Evolutionary conservation across 2,888 invertebrate species (phyloP).

Genomic region (Torymus texanus): DNA sequence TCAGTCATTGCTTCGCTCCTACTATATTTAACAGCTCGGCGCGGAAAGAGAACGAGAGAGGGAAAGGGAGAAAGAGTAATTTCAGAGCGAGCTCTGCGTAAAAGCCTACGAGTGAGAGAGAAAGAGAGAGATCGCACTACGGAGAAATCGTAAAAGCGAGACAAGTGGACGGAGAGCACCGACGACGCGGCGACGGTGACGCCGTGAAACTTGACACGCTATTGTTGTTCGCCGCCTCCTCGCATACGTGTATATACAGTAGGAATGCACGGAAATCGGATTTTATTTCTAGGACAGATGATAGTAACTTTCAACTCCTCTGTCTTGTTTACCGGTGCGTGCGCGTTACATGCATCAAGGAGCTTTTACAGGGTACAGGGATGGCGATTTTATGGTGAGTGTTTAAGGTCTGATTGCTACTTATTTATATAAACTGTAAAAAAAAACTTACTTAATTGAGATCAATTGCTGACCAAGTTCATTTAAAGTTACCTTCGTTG

Average conservation of each 20-base stretch:
- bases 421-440: slow-evolving; percentile 3
- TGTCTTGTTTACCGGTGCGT: slow-evolving; percentile 33
- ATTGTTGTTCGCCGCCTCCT: slow-evolving; percentile 30
- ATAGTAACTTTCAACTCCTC: slow-evolving; percentile 45
- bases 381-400: not conserved
- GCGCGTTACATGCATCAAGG: slow-evolving; percentile 18
- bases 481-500: too few relatives aligned
- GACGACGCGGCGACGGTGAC: not conserved
- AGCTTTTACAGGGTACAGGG: not conserved
- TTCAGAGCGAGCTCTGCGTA: slow-evolving; percentile 1
- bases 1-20: slow-evolving; percentile 4
- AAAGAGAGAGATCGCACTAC: not conserved
- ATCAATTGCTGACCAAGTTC: not conserved
- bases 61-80: slow-evolving; percentile 5
- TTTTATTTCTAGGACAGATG: slow-evolving; percentile 50
- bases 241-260: not conserved
- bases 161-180: slow-evolving; percentile 29
- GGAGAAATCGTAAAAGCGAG: slow-evolving; percentile 42
- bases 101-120: slow-evolving; percentile 8
- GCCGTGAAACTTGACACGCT: slow-evolving; percentile 43
- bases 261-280: slow-evolving; percentile 43
- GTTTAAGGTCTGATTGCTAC: not conserved
- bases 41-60: not conserved
- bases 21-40: slow-evolving; percentile 28
- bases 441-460: not conserved